Evolutionary conservation across 1,140 invertebrate species (phyloP), one percentile per base, ranked within the genome.

Genomic region (Cheumatopsyche charites): DNA sequence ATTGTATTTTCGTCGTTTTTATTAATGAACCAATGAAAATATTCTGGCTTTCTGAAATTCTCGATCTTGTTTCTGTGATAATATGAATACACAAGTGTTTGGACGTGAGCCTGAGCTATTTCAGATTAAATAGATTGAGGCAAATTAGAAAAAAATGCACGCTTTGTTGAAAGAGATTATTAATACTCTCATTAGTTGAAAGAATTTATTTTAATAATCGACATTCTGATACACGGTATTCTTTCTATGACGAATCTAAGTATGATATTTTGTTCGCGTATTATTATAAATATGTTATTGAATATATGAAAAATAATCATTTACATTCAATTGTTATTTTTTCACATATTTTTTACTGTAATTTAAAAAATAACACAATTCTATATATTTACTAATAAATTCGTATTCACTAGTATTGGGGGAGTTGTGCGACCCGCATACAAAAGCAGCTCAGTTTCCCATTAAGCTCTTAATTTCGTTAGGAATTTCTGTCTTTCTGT

Each of bases 381-480:
- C n/a, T 7, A 19, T 15, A 17, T 52, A 0, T 52, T 52, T 52
- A 17, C 19, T 29, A 17, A 3, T 4, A 52, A 17, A 52, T 52
- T 52, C 15, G 47, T 17, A 17, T 52, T 17, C 19, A 36, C 3
- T 23, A 26, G 23, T 41, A 26, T n/a, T 13, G 15, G 15, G 62
- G 29, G 63, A 26, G 19, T n/a, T 29, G 23, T 25, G 55, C 47
- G 49, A 45, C 41, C 9, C 36, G 65, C 65, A 67, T 72, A 66
- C 62, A 47, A 71, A 62, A 55, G 13, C 62, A 49, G 65, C 23
- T 25, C 65, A 63, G 66, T 21, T 47, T 45, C 23, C 72, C 67
- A 73, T 73, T 73, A 73, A 73, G 67, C 65, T 73, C 72, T 73
- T 73, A 62, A 73, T 73, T 73, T 73, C 72, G 61, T 42, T 36